These are phyloP conservation scores for Galeruca laticollis DNA, from an alignment of 2,888 invertebrate genomes.

Conservation along the genomic window DNA sequence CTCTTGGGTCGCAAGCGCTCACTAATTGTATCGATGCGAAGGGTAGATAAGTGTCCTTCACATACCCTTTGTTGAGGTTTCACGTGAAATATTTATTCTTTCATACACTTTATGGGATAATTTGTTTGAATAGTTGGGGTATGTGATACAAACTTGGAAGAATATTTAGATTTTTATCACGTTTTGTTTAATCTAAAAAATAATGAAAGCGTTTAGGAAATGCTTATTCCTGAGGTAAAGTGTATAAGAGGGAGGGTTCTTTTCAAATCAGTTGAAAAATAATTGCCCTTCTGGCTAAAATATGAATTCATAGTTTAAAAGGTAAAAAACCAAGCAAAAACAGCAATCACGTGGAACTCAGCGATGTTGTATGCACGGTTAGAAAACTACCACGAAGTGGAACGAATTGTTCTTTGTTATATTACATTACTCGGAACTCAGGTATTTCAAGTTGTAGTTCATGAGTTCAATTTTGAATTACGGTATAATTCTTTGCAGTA, in stretches of 20 bases:
- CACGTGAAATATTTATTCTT: constrained; percentile 37
- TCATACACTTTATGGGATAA: constrained; percentile 18
- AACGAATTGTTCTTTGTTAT: too few species aligned
- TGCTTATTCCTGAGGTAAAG: neutral
- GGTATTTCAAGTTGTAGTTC: too few species aligned
- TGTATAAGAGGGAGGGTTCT: neutral
- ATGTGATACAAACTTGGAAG: neutral
- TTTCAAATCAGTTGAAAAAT: neutral
- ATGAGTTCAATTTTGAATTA: too few species aligned
- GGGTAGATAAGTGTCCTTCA: constrained; percentile 37
- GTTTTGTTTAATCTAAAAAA: constrained; percentile 4
- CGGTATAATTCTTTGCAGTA: too few species aligned
- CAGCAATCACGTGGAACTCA: too few species aligned
- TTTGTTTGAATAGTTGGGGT: constrained; percentile 15
- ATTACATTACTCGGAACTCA: too few species aligned
- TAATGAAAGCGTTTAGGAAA: neutral
- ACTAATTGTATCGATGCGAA: constrained; percentile 34
- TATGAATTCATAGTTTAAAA: too few species aligned
- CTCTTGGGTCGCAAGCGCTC: constrained; percentile 22
- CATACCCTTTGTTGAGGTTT: constrained; percentile 36
- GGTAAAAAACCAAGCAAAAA: too few species aligned
- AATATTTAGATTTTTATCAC: constrained; percentile 3
- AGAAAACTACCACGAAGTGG: too few species aligned
- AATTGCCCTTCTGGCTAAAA: neutral
- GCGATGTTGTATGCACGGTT: too few species aligned